Base-by-base conservation (phyloP, 2,888 invertebrate species). In the Epinotia bilunana region DNA sequence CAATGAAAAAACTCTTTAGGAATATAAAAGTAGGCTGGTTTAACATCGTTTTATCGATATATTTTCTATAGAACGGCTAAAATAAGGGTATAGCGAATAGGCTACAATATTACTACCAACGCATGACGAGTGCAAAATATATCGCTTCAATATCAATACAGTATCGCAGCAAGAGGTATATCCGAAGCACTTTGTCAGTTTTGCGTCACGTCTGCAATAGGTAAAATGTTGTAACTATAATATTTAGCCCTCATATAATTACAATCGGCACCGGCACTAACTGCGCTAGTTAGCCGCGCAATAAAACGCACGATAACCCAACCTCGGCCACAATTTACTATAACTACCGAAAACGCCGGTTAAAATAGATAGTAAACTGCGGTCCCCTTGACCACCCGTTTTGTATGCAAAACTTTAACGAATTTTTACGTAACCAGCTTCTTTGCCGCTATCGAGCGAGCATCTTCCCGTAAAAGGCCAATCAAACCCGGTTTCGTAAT, bases 221-320 rank as follows among this genome's bases (percentile, higher is more conserved):
- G 5, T 9, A n/a, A n/a, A n/a, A 33, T 33, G 9, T 61, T 5
- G 12, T 20, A 43, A 53, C 28, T 58, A 58, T 39, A 16, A 20
- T 28, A 64, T 12, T 23, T 43, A 49, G 39, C 60, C 33, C 16
- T 16, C 20, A 12, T 63, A 39, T 80, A 72, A 79, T 80, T 81
- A 80, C 82, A 84, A 78, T 80, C 82, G 77, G 78, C 77, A 72
- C 72, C 72, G 78, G 81, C 79, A 79, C 83, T 82, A 83, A 64
- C 33, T 49, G 64, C 74, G 76, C 79, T 77, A 81, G 82, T 83
- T 84, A 84, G 80, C 79, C 79, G 69, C 76, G 80, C 87, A 88
- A 82, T 82, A 83, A 85, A 89, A 89, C 90, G 87, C 88, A 89
- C 87, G 86, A 87, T 89, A 87, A 87, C 85, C 78, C 80, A 78